Percentiles rank a stretch among this genome's conserved stretches.
Evolutionary conservation across 2,888 invertebrate genomes (phyloP).

Genomic region (Pristionchus japonicus): DNA sequence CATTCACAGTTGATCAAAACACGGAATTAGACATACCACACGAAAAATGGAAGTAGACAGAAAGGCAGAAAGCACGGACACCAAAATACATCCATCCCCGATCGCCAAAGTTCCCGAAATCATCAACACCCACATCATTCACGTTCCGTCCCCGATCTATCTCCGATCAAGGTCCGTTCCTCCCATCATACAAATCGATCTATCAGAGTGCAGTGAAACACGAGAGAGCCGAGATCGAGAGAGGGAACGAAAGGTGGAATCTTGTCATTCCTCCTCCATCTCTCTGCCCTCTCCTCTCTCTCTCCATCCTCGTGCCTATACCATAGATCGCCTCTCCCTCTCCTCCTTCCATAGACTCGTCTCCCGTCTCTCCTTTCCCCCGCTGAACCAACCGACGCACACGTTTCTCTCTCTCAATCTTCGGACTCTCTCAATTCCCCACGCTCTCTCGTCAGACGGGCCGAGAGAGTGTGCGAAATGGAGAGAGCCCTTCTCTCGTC

Average conservation of each 20-base stretch:
- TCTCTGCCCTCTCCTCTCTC: neutral
- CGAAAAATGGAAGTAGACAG: no score
- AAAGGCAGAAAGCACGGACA: no score
- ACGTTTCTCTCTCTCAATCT: constrained; percentile 6
- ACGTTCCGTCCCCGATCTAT: neutral
- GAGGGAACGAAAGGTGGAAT: no score
- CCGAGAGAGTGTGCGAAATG: no score
- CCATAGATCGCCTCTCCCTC: constrained; percentile 31
- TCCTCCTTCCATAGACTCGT: neutral
- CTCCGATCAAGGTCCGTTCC: neutral
- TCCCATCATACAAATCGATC: no score
- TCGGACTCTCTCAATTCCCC: no score
- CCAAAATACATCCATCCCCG: no score
- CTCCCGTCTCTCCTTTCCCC: neutral
- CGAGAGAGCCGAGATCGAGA: neutral
- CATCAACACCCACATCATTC: neutral
- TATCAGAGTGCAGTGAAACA: neutral
- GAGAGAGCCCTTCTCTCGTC: no score
- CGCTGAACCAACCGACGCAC: neutral
- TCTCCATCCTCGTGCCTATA: neutral
- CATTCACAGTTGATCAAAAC: neutral
- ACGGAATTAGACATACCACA: neutral
- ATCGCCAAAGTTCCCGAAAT: neutral
- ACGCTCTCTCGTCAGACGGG: no score
- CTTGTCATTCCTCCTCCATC: neutral